Conservation (phyloP, 2,113 vertebrate genomes). For the Athene cunicularia region DNA sequence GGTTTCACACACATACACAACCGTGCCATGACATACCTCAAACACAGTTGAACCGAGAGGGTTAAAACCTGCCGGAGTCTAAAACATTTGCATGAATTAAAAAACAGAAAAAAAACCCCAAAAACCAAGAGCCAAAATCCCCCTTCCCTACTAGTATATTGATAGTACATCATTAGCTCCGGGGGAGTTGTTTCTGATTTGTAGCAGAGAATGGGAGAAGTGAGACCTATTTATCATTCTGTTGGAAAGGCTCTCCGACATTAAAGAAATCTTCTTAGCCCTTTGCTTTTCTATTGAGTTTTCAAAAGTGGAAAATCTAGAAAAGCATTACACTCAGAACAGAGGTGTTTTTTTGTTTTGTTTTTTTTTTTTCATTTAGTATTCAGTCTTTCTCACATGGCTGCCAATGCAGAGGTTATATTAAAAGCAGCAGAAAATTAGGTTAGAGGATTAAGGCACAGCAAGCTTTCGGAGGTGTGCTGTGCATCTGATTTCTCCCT, state of each 20-base stretch:
- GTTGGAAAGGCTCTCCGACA: neutral
- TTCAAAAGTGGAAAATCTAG: neutral
- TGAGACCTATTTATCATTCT: neutral
- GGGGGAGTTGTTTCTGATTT: neutral
- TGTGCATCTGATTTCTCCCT: neutral
- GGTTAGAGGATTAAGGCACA: neutral
- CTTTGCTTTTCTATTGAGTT: slow-evolving; percentile 11
- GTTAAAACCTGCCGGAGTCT: neutral
- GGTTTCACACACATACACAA: no score
- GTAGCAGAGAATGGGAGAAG: neutral
- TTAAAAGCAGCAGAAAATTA: neutral
- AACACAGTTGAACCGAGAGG: neutral
- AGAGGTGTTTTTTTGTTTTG: neutral
- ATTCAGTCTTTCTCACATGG: neutral
- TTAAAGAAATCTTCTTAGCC: neutral
- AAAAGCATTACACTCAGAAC: neutral
- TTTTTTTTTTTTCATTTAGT: neutral
- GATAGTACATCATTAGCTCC: neutral
- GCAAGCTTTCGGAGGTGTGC: neutral
- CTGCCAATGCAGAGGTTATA: neutral
- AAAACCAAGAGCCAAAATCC: neutral
- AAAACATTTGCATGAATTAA: neutral
- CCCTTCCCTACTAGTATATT: neutral
- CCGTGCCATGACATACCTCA: fast-evolving
- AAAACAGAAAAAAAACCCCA: neutral